phyloP scores from a whole-genome alignment of 2,797 vertebrate species.

The Lutjanus campechanus region DNA sequence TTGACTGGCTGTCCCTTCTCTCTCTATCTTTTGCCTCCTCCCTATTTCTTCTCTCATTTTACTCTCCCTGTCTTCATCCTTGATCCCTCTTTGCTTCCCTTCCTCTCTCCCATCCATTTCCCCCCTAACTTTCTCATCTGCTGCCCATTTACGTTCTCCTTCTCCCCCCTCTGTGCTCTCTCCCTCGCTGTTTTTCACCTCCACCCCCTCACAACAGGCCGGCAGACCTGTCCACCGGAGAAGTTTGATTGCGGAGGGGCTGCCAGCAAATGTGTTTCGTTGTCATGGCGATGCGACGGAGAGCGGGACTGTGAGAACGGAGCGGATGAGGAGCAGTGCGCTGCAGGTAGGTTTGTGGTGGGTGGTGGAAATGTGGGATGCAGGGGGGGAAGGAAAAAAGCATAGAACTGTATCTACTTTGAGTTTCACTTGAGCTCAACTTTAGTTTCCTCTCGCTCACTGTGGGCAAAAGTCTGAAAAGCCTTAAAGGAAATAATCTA shows the following conservation, averaged over 20 bases:
- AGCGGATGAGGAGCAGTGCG: conserved; percentile 92
- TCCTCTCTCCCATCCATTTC: conserved; percentile 23
- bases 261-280: conserved; percentile 93
- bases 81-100: conserved; percentile 13
- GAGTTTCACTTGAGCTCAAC: background rate
- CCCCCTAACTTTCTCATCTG: background rate
- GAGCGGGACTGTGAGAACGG: conserved; percentile 95
- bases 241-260: conserved; percentile 95
- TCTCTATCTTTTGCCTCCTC: conserved; percentile 63
- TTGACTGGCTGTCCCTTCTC: conserved; percentile 75
- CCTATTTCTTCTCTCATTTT: conserved; percentile 46
- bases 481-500: background rate
- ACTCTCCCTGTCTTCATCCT: conserved; percentile 12
- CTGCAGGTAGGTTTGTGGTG: conserved; percentile 85
- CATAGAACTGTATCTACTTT: background rate
- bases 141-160: conserved; percentile 11
- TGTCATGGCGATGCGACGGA: conserved; percentile 97
- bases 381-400: background rate
- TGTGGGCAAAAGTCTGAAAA: background rate
- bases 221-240: conserved; percentile 93
- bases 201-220: conserved; percentile 80
- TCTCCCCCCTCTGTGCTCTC: background rate
- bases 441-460: background rate
- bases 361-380: background rate
- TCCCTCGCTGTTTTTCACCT: conserved; percentile 20